Evolutionary conservation across 1,140 invertebrate species (phyloP).

Genomic region (Drosophila kepulauana): DNA sequence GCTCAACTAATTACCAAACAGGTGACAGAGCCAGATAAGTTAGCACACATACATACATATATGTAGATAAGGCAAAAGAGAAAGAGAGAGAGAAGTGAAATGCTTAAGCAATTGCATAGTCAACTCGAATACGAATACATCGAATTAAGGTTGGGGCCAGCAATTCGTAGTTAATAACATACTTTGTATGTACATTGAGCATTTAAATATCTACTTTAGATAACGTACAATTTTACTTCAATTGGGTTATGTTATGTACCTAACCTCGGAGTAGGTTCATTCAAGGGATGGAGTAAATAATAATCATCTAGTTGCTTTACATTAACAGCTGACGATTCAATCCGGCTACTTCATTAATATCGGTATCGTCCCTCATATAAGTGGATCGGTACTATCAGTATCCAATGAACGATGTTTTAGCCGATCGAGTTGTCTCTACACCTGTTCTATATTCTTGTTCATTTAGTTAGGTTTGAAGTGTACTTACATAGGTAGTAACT

Average conservation of each 20-base stretch:
- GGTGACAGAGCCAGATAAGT: constrained; percentile 39
- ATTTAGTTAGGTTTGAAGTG: too few relatives aligned
- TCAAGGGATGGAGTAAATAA: too few relatives aligned
- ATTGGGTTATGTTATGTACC: too few relatives aligned
- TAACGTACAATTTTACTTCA: constrained; percentile 2
- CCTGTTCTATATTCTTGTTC: too few relatives aligned
- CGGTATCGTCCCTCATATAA: too few relatives aligned
- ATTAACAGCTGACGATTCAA: too few relatives aligned
- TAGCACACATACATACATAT: not conserved
- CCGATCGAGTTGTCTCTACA: too few relatives aligned
- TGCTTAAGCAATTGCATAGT: constrained; percentile 1
- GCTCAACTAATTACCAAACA: constrained; percentile 34
- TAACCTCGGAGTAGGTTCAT: too few relatives aligned
- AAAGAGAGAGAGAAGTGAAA: constrained; percentile 22
- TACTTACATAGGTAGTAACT: constrained; percentile 3
- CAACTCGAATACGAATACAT: constrained; percentile 1
- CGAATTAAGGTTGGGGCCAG: not conserved
- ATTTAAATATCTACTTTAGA: constrained; percentile 62
- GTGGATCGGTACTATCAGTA: too few relatives aligned
- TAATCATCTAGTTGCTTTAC: too few relatives aligned
- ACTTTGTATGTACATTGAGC: constrained; percentile 21
- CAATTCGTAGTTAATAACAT: constrained; percentile 15
- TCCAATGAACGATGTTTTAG: too few relatives aligned
- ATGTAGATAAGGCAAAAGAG: not conserved
- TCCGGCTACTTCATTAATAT: too few relatives aligned